Base-by-base conservation (phyloP, 2,888 invertebrate species). In the Choreutis nemorana region DNA sequence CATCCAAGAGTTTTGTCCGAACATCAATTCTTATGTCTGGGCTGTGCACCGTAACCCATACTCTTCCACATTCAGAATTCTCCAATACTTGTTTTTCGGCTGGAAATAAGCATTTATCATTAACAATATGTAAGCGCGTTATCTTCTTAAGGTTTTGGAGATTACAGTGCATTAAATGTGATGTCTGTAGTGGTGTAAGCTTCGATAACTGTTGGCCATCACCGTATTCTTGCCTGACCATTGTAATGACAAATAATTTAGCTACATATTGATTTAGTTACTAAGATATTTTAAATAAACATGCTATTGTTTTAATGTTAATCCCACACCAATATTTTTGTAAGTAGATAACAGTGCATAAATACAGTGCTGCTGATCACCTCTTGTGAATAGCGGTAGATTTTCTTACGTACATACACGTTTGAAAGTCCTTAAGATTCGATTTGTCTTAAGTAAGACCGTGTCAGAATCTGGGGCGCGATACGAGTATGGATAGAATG, bases 381-480 rank as follows among this genome's bases (percentile, higher is more conserved):
- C 50, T 34, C 20, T 16, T 15, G 36, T 45, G 37, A 8, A 33
- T 21, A 30, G 28, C 25, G 24, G 14, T 25, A n/a, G 3, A 14
- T 21, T 6, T 14, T 21, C 48, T 52, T 70, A 77, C 77, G 72
- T 77, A 77, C 77, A 77, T 73, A 73, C 75, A 67, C 70, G 60
- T 58, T 61, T 65, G 33, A 75, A 62, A 48, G 62, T 70, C 49
- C 72, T 52, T 42, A 72, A 52, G 26, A 72, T 62, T 32, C 71
- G 64, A 47, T 55, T 66, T 40, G 64, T 52, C 45, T 66, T 71
- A n/a, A n/a, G n/a, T 50, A 70, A 42, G 28, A 54, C 41, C 4
- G 61, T 46, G 28, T 67, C 60, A 40, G 55, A 42, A 3, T 64
- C 48, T 7, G 64, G 57, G 20, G 48, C 50, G 40, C 53, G 56